Percentiles rank a stretch among this genome's conserved stretches.
phyloP scores from a whole-genome alignment of 2,888 invertebrate genomes.

The Phragmatobia fuliginosa region DNA sequence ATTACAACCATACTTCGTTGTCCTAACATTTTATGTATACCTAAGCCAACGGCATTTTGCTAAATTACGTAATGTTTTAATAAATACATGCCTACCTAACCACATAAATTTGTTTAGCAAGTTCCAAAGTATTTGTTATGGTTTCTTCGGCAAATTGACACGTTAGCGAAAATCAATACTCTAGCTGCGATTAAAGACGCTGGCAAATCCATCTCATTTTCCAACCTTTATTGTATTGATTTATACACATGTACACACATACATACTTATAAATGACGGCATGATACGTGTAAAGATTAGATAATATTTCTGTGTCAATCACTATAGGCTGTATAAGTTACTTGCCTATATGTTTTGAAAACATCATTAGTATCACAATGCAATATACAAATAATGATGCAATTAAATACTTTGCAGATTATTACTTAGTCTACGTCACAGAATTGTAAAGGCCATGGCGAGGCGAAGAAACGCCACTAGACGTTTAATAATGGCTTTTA shows the following conservation, averaged over 20 bases:
- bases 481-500: background rate
- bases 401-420: background rate
- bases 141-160: conserved; percentile 18
- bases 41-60: background rate
- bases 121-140: conserved; percentile 19
- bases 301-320: background rate
- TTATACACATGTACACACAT: background rate
- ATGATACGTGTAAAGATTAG: conserved; percentile 1
- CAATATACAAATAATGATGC: conserved; percentile 5
- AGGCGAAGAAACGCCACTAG: background rate
- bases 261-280: background rate
- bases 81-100: conserved; percentile 20
- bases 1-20: background rate
- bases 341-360: background rate
- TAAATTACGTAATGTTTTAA: conserved; percentile 18
- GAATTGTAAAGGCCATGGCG: background rate
- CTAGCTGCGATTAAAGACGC: background rate
- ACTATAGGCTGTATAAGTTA: background rate
- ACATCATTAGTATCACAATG: conserved; percentile 1
- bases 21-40: background rate
- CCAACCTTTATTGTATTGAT: background rate
- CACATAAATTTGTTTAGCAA: conserved; percentile 20
- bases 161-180: conserved; percentile 20
- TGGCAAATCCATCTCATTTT: background rate
- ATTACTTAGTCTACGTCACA: conserved; percentile 1